These are phyloP conservation scores for Amphipyra tragopoginis DNA, from an alignment of 2,888 invertebrate genomes.

Conservation along the genomic window DNA sequence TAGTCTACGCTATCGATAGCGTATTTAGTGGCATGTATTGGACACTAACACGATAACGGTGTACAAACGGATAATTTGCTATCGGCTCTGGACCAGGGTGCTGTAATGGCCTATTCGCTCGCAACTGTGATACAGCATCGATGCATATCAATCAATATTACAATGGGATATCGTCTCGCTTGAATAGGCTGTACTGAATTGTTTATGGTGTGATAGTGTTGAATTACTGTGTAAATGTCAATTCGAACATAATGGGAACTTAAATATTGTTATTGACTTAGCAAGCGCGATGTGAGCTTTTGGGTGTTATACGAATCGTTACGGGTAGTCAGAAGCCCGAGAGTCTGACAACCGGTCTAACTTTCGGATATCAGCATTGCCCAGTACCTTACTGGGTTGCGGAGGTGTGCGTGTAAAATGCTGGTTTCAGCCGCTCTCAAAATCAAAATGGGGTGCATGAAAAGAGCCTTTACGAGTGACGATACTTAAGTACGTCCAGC, in stretches of 20 bases:
- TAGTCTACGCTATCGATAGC: slow-evolving; percentile 2
- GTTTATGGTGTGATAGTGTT: slow-evolving; percentile 19
- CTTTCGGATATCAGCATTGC: no score
- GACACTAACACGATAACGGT: slow-evolving; percentile 27
- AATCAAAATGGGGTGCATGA: no score
- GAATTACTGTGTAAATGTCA: slow-evolving; percentile 36
- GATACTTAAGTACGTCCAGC: no score
- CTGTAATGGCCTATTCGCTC: slow-evolving; percentile 39
- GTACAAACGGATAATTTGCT: slow-evolving; percentile 51
- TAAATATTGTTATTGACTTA: no score
- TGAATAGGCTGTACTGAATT: slow-evolving; percentile 30
- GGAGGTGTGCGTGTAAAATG: no score
- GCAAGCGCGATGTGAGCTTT: no score
- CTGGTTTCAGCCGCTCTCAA: no score
- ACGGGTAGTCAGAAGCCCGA: no score
- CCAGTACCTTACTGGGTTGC: no score
- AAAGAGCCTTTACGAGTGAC: no score
- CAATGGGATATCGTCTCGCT: slow-evolving; percentile 35
- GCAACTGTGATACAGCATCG: slow-evolving; percentile 28
- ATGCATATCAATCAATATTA: slow-evolving; percentile 52
- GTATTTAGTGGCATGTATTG: slow-evolving; percentile 30
- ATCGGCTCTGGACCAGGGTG: slow-evolving; percentile 36
- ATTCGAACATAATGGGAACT: background rate
- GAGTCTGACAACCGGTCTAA: no score
- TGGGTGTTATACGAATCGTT: no score